Evolutionary conservation across 2,113 vertebrate species (phyloP).

Genomic region (Tragelaphus strepsiceros): DNA sequence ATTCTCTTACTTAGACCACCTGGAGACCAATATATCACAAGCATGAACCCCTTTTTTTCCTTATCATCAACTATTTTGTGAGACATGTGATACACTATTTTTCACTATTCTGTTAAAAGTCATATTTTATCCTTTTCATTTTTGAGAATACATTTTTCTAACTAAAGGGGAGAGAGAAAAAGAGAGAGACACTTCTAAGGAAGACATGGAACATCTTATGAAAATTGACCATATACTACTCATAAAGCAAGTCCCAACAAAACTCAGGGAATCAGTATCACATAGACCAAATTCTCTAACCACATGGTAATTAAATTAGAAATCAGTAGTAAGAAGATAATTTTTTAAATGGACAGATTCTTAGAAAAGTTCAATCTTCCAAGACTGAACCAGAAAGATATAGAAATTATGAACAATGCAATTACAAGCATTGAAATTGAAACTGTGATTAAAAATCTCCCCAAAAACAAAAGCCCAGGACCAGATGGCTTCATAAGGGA

Average conservation of each 20-base stretch:
- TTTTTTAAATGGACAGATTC: not conserved
- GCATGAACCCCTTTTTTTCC: not conserved
- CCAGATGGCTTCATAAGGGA: not conserved
- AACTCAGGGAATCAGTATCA: not conserved
- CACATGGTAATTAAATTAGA: not conserved
- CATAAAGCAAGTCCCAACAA: not conserved
- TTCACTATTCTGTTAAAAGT: not conserved
- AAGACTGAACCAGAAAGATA: not conserved
- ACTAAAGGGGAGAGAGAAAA: not conserved
- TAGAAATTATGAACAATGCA: not conserved
- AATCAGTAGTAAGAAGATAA: not conserved
- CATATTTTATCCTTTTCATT: not conserved
- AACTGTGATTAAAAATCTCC: not conserved
- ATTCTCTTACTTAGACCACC: not conserved
- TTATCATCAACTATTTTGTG: not conserved
- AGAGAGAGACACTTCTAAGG: not conserved
- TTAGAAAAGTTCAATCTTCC: not conserved
- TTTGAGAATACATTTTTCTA: slow-evolving; percentile 3
- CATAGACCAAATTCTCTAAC: not conserved
- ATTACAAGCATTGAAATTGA: not conserved
- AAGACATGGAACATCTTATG: not conserved
- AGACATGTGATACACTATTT: not conserved
- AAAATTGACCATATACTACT: not conserved
- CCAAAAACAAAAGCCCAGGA: not conserved
- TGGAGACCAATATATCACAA: not conserved